Evolutionary conservation across 1,140 invertebrate genomes (phyloP).

Genomic region (Scylla paramamosain): DNA sequence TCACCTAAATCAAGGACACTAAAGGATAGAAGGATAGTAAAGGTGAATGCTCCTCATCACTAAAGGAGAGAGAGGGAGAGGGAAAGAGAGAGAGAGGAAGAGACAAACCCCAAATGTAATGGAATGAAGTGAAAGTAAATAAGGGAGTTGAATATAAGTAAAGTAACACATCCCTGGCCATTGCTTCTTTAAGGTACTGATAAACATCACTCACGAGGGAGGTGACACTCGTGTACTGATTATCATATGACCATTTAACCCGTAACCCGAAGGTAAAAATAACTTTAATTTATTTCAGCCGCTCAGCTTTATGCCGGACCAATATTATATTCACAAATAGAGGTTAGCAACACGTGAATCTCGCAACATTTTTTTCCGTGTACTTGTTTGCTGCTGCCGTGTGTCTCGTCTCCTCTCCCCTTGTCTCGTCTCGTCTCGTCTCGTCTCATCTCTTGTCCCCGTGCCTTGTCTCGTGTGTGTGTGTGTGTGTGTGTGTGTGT

Average conservation of each 20-base stretch:
- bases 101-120: background rate
- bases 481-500: background rate
- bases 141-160: background rate
- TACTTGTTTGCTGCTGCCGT: background rate
- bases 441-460: background rate
- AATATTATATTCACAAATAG: conserved; percentile 49
- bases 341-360: conserved; percentile 21
- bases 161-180: background rate
- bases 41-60: background rate
- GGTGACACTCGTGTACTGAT: conserved; percentile 37
- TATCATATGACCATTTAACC: conserved; percentile 54
- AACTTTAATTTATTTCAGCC: conserved; percentile 40
- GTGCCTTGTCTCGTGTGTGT: background rate
- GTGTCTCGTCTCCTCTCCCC: background rate
- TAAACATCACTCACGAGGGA: conserved; percentile 27
- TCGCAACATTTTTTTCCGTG: background rate
- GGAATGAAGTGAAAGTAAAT: background rate
- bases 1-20: too few species aligned
- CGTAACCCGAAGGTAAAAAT: conserved; percentile 33
- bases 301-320: conserved; percentile 54
- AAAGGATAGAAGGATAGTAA: too few species aligned
- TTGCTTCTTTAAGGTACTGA: conserved; percentile 39
- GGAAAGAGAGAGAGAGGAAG: too few species aligned
- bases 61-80: background rate
- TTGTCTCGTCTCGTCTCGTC: background rate